Evolutionary conservation across 92 coral and sea anemone species (phyloP).

Genomic region (Parazoanthus swiftii): DNA sequence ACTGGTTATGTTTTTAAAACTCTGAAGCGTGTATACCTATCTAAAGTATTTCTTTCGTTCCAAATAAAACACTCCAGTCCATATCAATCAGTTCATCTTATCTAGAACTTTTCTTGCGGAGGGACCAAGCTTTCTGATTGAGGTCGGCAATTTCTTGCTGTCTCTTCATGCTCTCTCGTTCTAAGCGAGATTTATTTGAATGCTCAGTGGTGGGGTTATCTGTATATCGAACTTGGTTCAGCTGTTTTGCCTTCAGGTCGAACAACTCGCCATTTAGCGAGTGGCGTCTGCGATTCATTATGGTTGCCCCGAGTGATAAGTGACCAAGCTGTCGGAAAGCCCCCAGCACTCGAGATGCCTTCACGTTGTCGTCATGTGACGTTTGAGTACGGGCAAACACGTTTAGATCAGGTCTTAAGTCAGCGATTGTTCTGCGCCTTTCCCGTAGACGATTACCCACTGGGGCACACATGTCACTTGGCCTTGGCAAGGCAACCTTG

Average conservation of each 20-base stretch:
- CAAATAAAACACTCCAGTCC: neutral
- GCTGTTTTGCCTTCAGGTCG: neutral
- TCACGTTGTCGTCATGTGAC: neutral
- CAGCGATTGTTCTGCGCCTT: conserved; percentile 18
- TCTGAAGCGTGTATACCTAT: no score
- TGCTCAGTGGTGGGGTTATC: neutral
- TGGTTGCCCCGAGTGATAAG: neutral
- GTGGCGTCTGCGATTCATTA: neutral
- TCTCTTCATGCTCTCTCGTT: neutral
- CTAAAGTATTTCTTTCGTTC: no score
- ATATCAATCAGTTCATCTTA: no score
- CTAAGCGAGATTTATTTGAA: neutral
- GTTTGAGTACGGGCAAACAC: neutral
- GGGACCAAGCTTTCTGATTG: neutral
- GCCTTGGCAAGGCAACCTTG: neutral
- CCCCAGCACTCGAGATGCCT: neutral
- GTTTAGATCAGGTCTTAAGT: neutral
- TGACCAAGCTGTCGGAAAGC: conserved; percentile 17
- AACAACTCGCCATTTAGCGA: neutral
- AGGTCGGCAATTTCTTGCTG: neutral
- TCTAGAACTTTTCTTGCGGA: neutral
- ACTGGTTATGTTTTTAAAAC: no score
- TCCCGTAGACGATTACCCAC: neutral
- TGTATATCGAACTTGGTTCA: neutral
- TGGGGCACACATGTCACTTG: neutral